Evolutionary conservation across 2,113 vertebrate genomes (phyloP).

Genomic region (Dinomys branickii): DNA sequence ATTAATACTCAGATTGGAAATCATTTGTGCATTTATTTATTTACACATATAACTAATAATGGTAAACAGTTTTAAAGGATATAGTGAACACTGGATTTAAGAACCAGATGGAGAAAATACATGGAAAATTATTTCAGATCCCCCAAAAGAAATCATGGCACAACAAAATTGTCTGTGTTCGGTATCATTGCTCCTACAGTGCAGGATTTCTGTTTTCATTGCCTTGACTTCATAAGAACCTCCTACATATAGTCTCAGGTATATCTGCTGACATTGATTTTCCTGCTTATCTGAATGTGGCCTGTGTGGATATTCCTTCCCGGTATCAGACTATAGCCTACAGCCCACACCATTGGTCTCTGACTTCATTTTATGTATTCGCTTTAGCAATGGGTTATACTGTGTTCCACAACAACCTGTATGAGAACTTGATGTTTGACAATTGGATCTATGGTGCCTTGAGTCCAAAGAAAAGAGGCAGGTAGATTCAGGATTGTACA

Average conservation of each 20-base stretch:
- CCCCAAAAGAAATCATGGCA: background rate
- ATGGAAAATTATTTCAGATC: background rate
- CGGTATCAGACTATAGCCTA: background rate
- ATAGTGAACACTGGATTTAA: background rate
- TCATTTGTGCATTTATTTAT: background rate
- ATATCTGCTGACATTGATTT: background rate
- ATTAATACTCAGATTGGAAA: background rate
- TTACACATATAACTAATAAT: constrained; percentile 5
- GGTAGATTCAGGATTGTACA: background rate
- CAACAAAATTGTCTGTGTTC: background rate
- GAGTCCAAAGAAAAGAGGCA: background rate
- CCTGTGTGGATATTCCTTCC: background rate
- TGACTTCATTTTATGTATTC: background rate
- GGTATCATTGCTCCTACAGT: background rate
- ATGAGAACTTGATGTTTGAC: background rate
- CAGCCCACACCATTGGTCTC: background rate
- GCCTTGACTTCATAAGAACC: background rate
- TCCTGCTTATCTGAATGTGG: background rate
- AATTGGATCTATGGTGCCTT: background rate
- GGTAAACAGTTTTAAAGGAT: background rate
- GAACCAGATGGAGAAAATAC: background rate
- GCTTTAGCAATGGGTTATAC: background rate
- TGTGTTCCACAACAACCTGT: background rate
- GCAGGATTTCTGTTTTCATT: background rate
- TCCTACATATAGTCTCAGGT: background rate